phyloP scores from a whole-genome alignment of 1,140 invertebrate species.

The Geopemphigus sp. region DNA sequence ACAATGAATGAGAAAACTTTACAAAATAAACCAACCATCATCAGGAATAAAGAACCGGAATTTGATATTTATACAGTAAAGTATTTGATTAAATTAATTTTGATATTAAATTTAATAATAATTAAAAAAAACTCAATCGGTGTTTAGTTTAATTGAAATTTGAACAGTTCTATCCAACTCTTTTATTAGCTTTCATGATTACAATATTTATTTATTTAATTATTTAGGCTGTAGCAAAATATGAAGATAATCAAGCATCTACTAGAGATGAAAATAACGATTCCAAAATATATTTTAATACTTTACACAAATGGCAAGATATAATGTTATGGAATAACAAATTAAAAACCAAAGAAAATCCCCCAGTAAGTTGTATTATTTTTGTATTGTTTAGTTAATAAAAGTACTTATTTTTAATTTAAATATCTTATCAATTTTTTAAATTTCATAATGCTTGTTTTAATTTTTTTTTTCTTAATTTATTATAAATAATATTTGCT shows the following conservation, averaged over 20 bases:
- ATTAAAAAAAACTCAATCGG: too few relatives aligned
- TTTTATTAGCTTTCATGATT: too few relatives aligned
- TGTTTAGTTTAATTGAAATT: too few relatives aligned
- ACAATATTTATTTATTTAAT: too few relatives aligned
- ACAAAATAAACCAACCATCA: neutral
- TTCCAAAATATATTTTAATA: constrained; percentile 36
- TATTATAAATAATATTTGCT: too few relatives aligned
- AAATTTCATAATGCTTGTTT: too few relatives aligned
- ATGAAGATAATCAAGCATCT: constrained; percentile 34
- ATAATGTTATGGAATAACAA: constrained; percentile 38
- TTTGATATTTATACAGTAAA: constrained; percentile 32
- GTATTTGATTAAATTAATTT: neutral
- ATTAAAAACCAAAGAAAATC: constrained; percentile 25
- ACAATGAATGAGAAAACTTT: constrained; percentile 17
- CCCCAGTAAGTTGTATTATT: constrained; percentile 15
- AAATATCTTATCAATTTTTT: too few relatives aligned
- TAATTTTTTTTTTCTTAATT: too few relatives aligned
- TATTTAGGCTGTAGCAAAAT: constrained; percentile 23
- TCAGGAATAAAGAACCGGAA: constrained; percentile 12
- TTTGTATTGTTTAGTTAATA: too few relatives aligned
- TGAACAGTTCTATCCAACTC: too few relatives aligned
- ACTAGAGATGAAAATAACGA: constrained; percentile 30
- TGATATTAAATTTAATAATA: too few relatives aligned
- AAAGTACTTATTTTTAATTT: too few relatives aligned
- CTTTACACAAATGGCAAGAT: constrained; percentile 43